Percentiles rank a stretch among this genome's conserved stretches.
Evolutionary conservation across 2,797 vertebrate species (phyloP).

Genomic region (Pteropus rufus): DNA sequence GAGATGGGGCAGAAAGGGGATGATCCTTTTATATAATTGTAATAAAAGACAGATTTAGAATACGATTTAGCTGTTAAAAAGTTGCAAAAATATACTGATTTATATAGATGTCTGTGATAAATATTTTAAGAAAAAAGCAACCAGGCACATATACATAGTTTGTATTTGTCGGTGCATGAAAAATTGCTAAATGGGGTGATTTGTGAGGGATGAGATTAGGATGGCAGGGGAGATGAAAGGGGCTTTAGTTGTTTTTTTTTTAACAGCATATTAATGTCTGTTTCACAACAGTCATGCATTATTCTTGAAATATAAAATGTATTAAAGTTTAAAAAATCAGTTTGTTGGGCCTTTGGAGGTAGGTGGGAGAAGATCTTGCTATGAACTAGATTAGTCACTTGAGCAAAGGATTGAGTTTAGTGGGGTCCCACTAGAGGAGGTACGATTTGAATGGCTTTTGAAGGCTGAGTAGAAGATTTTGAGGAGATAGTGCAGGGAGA

Average conservation of each 20-base stretch:
- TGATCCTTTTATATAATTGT: background rate
- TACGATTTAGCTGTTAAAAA: background rate
- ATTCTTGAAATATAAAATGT: background rate
- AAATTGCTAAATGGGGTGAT: background rate
- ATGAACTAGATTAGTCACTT: background rate
- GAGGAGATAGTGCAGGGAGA: background rate
- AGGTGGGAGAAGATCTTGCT: background rate
- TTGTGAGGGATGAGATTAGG: background rate
- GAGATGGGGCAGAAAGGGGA: background rate
- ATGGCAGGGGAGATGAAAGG: background rate
- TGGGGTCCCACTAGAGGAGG: background rate
- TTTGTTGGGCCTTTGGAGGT: background rate
- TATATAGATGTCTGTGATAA: background rate
- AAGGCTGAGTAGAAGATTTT: background rate
- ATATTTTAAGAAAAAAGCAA: background rate
- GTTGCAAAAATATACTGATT: background rate
- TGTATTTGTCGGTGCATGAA: background rate
- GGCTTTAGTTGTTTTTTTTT: background rate
- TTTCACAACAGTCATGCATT: background rate
- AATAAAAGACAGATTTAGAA: background rate
- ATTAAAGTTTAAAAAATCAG: background rate
- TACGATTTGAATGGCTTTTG: background rate
- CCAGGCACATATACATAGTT: background rate
- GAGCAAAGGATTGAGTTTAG: background rate
- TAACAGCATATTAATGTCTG: background rate